Conservation (phyloP, 2,797 vertebrate species). For the Lithobates sylvaticus region DNA sequence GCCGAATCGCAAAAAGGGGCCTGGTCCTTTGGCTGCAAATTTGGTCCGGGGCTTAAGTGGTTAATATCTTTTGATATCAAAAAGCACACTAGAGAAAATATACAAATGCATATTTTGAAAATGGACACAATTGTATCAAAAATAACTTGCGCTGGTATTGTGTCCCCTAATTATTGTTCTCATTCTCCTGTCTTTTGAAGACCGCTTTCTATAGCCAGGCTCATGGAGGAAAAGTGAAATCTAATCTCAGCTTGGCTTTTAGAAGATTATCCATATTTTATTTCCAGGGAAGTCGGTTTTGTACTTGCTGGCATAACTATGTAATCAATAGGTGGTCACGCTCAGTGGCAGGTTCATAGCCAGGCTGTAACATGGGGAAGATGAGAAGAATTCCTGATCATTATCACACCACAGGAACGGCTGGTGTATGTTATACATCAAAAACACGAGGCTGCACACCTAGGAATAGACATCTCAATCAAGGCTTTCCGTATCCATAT, state of each 20-base stretch:
- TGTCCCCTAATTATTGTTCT: too few relatives aligned
- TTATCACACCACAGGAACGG: neutral
- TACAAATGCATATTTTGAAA: too few relatives aligned
- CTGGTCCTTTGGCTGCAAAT: too few relatives aligned
- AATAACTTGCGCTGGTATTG: too few relatives aligned
- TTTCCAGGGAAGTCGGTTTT: neutral
- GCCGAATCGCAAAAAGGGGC: too few relatives aligned
- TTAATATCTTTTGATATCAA: too few relatives aligned
- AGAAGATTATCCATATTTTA: neutral
- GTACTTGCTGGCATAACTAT: neutral
- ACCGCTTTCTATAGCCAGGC: too few relatives aligned
- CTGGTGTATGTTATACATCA: neutral
- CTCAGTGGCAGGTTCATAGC: neutral
- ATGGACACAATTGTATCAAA: too few relatives aligned
- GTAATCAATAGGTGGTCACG: neutral
- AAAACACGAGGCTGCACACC: neutral
- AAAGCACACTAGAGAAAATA: too few relatives aligned
- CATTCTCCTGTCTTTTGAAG: too few relatives aligned
- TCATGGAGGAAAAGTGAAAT: neutral
- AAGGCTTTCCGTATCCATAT: neutral
- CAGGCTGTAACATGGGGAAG: neutral
- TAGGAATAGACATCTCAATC: neutral
- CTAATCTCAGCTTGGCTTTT: neutral
- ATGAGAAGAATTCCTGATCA: conserved; percentile 6
- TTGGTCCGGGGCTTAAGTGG: too few relatives aligned